phyloP scores from a whole-genome alignment of 2,113 vertebrate species.

The Nipponia nippon region DNA sequence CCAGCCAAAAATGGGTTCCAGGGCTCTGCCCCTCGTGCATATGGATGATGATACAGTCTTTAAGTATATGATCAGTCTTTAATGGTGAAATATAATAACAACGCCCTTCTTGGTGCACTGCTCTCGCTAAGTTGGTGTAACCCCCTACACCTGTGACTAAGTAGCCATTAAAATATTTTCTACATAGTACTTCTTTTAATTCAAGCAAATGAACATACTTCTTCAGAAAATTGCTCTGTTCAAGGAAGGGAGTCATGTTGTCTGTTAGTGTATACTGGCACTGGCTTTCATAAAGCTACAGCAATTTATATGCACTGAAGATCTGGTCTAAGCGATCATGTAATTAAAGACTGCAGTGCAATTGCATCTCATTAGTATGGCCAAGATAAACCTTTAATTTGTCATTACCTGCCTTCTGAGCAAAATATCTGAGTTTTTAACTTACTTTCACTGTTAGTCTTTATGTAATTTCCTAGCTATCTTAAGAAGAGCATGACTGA shows the following conservation, averaged over 20 bases:
- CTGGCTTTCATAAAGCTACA: not conserved
- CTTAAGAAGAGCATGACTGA: not conserved
- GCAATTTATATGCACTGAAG: not conserved
- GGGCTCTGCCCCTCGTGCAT: not conserved
- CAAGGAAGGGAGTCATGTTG: not conserved
- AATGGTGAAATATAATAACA: not conserved
- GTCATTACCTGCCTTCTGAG: not conserved
- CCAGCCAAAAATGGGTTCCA: not conserved
- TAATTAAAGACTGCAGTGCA: conserved; percentile 20
- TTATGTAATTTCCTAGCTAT: not conserved
- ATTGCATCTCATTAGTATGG: not conserved
- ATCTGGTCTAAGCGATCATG: not conserved
- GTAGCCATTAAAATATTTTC: not conserved
- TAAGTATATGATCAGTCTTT: not conserved
- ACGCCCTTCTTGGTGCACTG: not conserved
- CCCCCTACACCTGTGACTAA: not conserved
- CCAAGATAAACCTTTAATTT: conserved; percentile 8
- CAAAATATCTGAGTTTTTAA: not conserved
- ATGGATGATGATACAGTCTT: not conserved
- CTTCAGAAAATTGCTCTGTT: not conserved
- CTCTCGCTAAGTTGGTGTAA: not conserved
- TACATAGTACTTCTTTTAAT: not conserved
- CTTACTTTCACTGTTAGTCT: not conserved
- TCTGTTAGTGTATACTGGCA: not conserved
- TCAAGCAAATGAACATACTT: not conserved